Evolutionary conservation across 2,888 invertebrate genomes (phyloP), one percentile per base, ranked within the genome.

Genomic region (Heteromurus nitidus): DNA sequence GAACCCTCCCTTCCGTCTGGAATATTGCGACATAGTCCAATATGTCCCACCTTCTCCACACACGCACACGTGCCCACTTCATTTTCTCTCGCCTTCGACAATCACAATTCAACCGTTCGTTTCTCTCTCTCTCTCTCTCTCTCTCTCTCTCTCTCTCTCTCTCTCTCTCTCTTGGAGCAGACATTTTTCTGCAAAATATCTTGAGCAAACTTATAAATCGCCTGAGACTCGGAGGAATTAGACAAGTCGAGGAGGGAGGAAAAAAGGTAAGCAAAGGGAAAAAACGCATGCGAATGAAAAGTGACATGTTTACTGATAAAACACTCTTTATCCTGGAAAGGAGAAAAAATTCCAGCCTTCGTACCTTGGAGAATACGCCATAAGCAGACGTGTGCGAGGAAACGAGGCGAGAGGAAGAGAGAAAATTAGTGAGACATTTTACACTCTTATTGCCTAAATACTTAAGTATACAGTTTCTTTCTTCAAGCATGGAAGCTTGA

Each of bases 261-360:
- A 50, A 36, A 50, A 18, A 68, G 50, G 20, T 30, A 62, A 62
- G 47, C 20, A 47, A 31, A 28, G 22, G 16, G 20, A 73, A 62
- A n/a, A n/a, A 31, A 30, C 13, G 44, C 53, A 28, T 53, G 53
- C 55, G 55, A 75, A 55, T 30, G 58, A 42, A 70, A 55, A 70
- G 58, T 70, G 70, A 70, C 70, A 70, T 70, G 70, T 70, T 70
- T 70, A 47, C 70, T 58, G 70, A 70, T 70, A 70, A 70, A 70
- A 58, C 42, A 70, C n/a, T 55, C 36, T 70, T 58, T 42, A 3
- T n/a, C n/a, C n/a, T n/a, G n/a, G 36, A 36, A 36, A 22, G 16
- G 55, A 64, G 24, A 24, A 64, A 62, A 64, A 64, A 64, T 64
- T 42, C 30, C n/a, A n/a, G n/a, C n/a, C n/a, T n/a, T n/a, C n/a